Percentiles rank a stretch among this genome's conserved stretches.
Conservation (phyloP, 2,888 invertebrate species). For the Pilophorus perplexus region DNA sequence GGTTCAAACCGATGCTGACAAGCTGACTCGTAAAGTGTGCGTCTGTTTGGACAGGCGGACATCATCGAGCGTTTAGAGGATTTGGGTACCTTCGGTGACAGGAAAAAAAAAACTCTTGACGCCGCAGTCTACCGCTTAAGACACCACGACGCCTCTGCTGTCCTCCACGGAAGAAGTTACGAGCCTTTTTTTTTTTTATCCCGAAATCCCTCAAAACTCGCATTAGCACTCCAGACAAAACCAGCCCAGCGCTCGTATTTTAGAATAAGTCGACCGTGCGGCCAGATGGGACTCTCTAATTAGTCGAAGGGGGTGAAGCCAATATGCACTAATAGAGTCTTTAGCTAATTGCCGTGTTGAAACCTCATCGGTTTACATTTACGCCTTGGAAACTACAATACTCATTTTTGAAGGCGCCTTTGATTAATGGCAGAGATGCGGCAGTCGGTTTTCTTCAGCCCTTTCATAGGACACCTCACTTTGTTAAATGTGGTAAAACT, state of each 20-base stretch:
- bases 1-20: not conserved
- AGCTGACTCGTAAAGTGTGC: constrained; percentile 23
- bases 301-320: not conserved
- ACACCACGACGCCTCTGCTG: not conserved
- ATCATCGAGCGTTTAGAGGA: not conserved
- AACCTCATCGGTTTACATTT: too few relatives aligned
- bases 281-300: not conserved
- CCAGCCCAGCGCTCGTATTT: not conserved
- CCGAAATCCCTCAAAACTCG: not conserved
- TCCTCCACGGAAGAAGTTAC: constrained; percentile 4
- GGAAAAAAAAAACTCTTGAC: constrained; percentile 15
- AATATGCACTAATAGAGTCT: constrained; percentile 3
- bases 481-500: too few relatives aligned
- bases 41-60: constrained; percentile 19
- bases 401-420: too few relatives aligned
- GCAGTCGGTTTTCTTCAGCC: too few relatives aligned
- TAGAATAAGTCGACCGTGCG: constrained; percentile 9
- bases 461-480: too few relatives aligned
- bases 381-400: too few relatives aligned
- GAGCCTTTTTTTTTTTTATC: not conserved
- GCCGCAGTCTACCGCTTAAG: not conserved
- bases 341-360: not conserved
- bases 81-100: not conserved
- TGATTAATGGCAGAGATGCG: too few relatives aligned
- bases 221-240: not conserved